Base-by-base conservation (phyloP, 2,113 vertebrate species). In the Toxostoma redivivum region DNA sequence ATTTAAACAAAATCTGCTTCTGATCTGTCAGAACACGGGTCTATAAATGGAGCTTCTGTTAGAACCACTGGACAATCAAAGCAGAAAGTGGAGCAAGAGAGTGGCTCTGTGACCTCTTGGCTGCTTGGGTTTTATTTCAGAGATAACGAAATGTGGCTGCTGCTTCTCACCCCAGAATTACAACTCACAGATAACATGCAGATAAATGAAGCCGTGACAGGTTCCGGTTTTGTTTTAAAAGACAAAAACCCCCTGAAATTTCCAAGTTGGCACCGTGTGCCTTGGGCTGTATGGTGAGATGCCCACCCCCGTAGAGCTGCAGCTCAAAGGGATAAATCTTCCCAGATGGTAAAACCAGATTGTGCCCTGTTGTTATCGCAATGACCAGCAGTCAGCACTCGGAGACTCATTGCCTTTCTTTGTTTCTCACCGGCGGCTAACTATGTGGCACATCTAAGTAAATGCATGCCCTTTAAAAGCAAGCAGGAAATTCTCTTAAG, bases 201-300 rank as follows among this genome's bases (percentile, higher is more conserved):
- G 42, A 5, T 50, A 54, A 62, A 30, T 31, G 42, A 54, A 56
- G 23, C 25, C 42, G 66, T n/a, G 35, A 21, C 5, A 1, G 9
- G 2, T 17, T 17, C 50, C 22, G 8, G 28, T 47, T 69, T 62
- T 35, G n/a, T 25, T 90, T 42, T 24, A 25, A 35, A 70, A 18
- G 2, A 5, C 19, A 31, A 22, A 47, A 44, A 24, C 3, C 7
- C 5, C 25, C 11, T 1, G 2, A 47, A 10, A 19, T 31, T 62
- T 45, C 16, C 15, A 4, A 4, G 11, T 12, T 53, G 50, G 25
- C 66, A 16, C 27, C 2, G 19, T 5, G 24, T 23, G 31, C n/a
- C 44, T 25, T 1, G 8, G 53, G 37, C 12, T 7, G 20, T 25
- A 12, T 1, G 15, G 22, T 13, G 38, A 81, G 19, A 15, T 24